Conservation (phyloP, 2,797 vertebrate genomes). For the Antrozous pallidus region DNA sequence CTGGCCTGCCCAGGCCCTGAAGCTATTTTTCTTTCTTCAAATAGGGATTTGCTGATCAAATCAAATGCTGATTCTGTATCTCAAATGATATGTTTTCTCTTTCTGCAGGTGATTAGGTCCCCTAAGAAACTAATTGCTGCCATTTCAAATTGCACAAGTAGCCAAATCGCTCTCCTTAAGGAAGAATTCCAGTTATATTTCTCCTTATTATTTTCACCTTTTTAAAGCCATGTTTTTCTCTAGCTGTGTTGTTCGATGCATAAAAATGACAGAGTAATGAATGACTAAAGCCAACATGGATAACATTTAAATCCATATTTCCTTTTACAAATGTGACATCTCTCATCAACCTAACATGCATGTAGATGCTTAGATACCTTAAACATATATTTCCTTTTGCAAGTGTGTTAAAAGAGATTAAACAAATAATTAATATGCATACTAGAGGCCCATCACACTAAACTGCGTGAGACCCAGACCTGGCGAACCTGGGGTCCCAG, state of each 20-base stretch:
- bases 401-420: neutral
- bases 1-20: conserved; percentile 71
- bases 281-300: neutral
- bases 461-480: too few species aligned
- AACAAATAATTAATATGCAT: too few species aligned
- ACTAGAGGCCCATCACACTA: too few species aligned
- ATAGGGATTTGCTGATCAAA: conserved; percentile 71
- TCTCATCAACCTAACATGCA: neutral
- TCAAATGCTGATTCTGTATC: conserved; percentile 75
- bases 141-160: conserved; percentile 30
- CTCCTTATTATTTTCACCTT: neutral
- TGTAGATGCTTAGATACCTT: neutral
- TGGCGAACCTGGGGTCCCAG: too few species aligned
- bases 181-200: neutral
- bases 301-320: conserved; percentile 26
- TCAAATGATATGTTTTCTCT: conserved; percentile 61
- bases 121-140: conserved; percentile 60
- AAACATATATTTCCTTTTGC: neutral
- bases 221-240: conserved; percentile 13
- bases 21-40: conserved; percentile 80
- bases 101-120: conserved; percentile 72
- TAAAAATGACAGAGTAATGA: conserved; percentile 24
- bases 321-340: neutral
- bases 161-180: neutral
- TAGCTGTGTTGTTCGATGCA: neutral